phyloP scores from a whole-genome alignment of 2,797 vertebrate genomes.

The Pseudopleuronectes americanus region DNA sequence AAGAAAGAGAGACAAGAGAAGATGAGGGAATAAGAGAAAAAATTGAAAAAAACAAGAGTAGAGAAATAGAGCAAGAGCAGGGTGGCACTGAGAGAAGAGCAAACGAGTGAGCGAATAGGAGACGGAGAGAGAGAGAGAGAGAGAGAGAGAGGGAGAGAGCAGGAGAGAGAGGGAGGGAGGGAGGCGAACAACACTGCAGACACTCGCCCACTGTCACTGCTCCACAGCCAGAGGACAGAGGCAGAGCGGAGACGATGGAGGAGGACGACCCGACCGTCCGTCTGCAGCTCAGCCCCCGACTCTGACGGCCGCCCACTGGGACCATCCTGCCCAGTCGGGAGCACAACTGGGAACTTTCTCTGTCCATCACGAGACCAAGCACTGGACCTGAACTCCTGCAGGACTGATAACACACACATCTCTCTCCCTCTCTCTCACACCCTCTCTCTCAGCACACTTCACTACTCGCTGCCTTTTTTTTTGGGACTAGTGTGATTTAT shows the following conservation, averaged over 20 bases:
- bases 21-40: neutral
- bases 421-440: slow-evolving; percentile 30
- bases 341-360: slow-evolving; percentile 28
- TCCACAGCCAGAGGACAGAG: slow-evolving; percentile 86
- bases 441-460: neutral
- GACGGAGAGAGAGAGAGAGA: slow-evolving; percentile 63
- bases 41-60: slow-evolving; percentile 12
- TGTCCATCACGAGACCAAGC: slow-evolving; percentile 58
- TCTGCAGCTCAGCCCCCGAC: slow-evolving; percentile 70
- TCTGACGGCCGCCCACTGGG: slow-evolving; percentile 79
- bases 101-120: slow-evolving; percentile 61
- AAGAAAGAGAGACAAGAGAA: neutral
- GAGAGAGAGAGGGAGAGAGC: slow-evolving; percentile 36
- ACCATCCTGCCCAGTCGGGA: slow-evolving; percentile 64
- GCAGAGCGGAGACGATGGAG: slow-evolving; percentile 69
- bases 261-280: slow-evolving; percentile 82
- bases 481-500: slow-evolving; percentile 31
- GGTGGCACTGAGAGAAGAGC: slow-evolving; percentile 44
- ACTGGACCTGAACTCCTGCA: slow-evolving; percentile 66
- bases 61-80: slow-evolving; percentile 18
- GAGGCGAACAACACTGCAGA: slow-evolving; percentile 78
- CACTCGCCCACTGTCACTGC: slow-evolving; percentile 80
- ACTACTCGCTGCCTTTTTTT: slow-evolving; percentile 33
- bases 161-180: slow-evolving; percentile 66
- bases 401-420: slow-evolving; percentile 50